A percentile compares a stretch with the other conserved stretches of the same genome.
Evolutionary conservation across 2,888 invertebrate genomes (phyloP).

Genomic region (Ligdia adustata): DNA sequence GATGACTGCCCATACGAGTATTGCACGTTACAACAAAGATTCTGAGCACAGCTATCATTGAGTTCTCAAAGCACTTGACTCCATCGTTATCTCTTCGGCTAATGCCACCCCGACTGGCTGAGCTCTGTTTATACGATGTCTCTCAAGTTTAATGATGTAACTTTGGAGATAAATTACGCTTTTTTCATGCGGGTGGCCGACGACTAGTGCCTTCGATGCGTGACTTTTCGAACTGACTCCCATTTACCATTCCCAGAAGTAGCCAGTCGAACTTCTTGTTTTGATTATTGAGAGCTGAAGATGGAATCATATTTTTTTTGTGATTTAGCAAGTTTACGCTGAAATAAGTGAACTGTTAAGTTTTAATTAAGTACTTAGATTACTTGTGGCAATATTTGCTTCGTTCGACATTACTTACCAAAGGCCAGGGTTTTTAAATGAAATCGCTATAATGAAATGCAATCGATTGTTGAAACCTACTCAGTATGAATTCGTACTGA

Average conservation of each 20-base stretch:
- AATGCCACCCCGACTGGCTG: conserved; percentile 34
- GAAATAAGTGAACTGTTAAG: background rate
- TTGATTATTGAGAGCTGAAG: too few species aligned
- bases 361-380: background rate
- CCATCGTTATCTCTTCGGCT: conserved; percentile 38
- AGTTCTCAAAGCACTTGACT: conserved; percentile 39
- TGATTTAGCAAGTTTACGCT: background rate
- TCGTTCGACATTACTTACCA: too few species aligned
- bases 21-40: too few species aligned
- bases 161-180: conserved; percentile 36
- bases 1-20: too few species aligned
- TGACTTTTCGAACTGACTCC: conserved; percentile 1
- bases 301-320: background rate
- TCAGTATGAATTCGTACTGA: too few species aligned
- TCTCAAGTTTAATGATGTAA: conserved; percentile 39
- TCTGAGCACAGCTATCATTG: too few species aligned
- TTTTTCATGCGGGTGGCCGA: conserved; percentile 40
- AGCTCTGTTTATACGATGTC: conserved; percentile 44
- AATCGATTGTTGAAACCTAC: too few species aligned
- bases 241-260: too few species aligned
- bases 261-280: too few species aligned
- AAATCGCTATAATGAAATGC: background rate
- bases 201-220: conserved; percentile 22
- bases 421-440: too few species aligned
- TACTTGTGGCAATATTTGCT: too few species aligned